A percentile compares a stretch with the other conserved stretches of the same genome.
Conservation (phyloP, 2,113 vertebrate species). For the Apaloderma vittatum region DNA sequence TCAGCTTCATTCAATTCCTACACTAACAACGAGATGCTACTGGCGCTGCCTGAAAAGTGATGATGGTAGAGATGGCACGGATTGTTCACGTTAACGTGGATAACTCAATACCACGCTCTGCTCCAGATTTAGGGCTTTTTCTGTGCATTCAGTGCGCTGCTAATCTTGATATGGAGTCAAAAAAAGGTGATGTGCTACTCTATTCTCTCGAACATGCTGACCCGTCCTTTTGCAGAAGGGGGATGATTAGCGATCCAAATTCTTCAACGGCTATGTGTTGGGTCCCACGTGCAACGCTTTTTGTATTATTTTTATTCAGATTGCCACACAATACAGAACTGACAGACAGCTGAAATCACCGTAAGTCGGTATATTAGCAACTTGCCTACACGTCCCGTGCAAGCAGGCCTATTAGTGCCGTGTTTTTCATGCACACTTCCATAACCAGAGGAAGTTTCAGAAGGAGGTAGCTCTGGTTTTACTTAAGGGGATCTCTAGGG, state of each 20-base stretch:
- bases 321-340: neutral
- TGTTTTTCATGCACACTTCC: neutral
- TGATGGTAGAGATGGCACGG: neutral
- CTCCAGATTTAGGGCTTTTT: neutral
- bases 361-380: neutral
- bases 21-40: neutral
- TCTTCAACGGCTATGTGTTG: neutral
- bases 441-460: neutral
- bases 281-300: neutral
- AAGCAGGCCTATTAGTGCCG: neutral
- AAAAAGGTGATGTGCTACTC: neutral
- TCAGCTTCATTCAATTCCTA: neutral
- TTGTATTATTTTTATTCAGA: neutral
- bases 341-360: neutral
- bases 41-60: neutral
- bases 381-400: neutral
- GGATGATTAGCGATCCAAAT: neutral
- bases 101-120: neutral
- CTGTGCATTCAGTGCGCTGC: neutral
- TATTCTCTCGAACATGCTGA: neutral
- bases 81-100: accelerated
- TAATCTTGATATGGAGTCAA: neutral
- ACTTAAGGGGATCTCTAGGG: neutral
- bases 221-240: neutral
- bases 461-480: neutral